Conservation (phyloP, 2,113 vertebrate species). For the Semnopithecus entellus region DNA sequence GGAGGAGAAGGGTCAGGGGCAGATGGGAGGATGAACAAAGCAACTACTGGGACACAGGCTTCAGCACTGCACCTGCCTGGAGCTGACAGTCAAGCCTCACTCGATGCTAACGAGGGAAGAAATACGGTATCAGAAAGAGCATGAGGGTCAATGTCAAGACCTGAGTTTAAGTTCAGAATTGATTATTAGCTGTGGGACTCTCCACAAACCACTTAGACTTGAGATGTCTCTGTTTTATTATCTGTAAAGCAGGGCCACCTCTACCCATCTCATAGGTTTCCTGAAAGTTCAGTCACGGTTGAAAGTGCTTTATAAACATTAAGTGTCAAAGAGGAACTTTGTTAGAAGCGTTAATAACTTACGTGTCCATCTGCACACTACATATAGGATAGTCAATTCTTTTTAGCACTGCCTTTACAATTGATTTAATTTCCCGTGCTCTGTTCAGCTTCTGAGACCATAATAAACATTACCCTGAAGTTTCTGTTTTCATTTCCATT, state of each 20-base stretch:
- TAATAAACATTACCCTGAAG: background rate
- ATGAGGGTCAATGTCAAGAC: fast-evolving
- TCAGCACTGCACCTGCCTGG: fast-evolving
- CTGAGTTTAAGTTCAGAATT: fast-evolving
- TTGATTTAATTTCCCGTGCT: background rate
- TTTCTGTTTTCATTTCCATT: background rate
- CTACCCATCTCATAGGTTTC: background rate
- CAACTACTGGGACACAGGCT: background rate
- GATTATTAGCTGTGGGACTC: background rate
- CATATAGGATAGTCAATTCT: fast-evolving
- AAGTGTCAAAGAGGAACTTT: background rate
- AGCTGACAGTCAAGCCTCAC: background rate
- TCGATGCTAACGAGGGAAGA: background rate
- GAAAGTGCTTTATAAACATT: background rate
- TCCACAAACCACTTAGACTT: fast-evolving
- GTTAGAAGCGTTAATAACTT: too few species aligned
- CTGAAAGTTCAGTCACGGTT: background rate
- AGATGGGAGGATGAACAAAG: fast-evolving
- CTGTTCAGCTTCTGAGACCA: background rate
- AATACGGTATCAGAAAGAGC: fast-evolving
- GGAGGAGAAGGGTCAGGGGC: background rate
- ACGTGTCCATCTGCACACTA: background rate
- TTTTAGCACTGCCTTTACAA: fast-evolving
- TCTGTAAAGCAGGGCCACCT: background rate
- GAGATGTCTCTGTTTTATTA: fast-evolving